These are phyloP conservation scores for Oxygymnocypris stewartii DNA, from an alignment of 2,113 vertebrate species.

Conservation along the genomic window DNA sequence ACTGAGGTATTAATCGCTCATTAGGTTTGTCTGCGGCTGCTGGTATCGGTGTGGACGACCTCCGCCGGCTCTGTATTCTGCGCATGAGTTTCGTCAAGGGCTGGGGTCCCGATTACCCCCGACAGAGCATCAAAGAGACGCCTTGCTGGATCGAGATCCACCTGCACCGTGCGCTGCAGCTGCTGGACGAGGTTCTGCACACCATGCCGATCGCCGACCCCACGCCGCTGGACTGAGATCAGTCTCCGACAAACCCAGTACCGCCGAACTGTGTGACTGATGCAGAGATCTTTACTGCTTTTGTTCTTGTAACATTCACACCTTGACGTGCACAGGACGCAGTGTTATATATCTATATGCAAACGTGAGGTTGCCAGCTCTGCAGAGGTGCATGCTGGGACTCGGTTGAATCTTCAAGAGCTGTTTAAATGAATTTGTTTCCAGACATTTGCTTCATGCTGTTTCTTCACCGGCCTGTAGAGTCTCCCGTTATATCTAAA, in stretches of 20 bases:
- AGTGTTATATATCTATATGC: neutral
- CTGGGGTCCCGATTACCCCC: conserved; percentile 95
- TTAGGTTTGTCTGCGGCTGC: conserved; percentile 91
- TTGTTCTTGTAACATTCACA: neutral
- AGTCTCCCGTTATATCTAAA: neutral
- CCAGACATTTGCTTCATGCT: neutral
- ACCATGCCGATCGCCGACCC: conserved; percentile 98
- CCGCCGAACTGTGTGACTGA: conserved; percentile 33
- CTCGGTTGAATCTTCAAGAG: neutral
- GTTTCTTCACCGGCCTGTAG: neutral
- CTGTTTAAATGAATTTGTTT: neutral
- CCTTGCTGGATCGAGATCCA: conserved; percentile 99
- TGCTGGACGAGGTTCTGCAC: conserved; percentile 96
- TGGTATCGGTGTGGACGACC: conserved; percentile 94
- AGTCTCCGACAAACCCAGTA: neutral
- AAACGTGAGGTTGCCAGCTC: neutral
- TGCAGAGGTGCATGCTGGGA: conserved; percentile 18
- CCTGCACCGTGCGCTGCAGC: conserved; percentile 93
- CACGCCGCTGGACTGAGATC: conserved; percentile 89
- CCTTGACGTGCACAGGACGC: too few species aligned
- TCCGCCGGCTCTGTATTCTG: conserved; percentile 92
- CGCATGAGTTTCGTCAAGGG: conserved; percentile 98
- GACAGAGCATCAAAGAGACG: conserved; percentile 97
- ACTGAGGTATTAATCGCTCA: neutral
- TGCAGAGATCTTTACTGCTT: neutral